Conservation (phyloP, 2,888 invertebrate species). For the Kuschelorhynchus macadamiae region DNA sequence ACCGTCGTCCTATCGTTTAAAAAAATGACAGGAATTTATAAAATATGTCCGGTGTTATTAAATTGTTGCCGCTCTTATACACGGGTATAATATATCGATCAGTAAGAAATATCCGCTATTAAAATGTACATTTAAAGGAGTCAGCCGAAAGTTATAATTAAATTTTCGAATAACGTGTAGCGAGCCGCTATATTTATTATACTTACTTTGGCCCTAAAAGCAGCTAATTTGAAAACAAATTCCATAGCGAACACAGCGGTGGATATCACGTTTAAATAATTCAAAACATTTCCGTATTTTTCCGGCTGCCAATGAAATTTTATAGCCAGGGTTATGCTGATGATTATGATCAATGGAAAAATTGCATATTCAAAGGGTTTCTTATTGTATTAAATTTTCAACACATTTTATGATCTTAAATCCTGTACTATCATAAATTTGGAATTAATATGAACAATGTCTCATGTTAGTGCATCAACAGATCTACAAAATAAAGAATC, state of each 20-base stretch:
- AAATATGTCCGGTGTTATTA: no score
- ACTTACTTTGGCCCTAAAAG: constrained; percentile 94
- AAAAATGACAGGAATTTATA: no score
- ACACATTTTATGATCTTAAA: no score
- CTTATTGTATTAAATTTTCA: no score
- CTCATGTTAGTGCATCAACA: no score
- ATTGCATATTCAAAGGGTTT: constrained; percentile 99
- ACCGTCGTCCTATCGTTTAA: no score
- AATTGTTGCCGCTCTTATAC: no score
- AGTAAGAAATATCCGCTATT: neutral
- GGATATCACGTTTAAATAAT: constrained; percentile 97
- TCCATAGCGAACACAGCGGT: constrained; percentile 98
- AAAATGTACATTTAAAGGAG: neutral
- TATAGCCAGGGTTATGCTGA: constrained; percentile 98
- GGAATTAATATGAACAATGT: no score
- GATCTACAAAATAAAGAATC: no score
- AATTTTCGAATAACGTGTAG: neutral
- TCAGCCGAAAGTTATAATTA: neutral
- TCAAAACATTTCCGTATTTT: constrained; percentile 78
- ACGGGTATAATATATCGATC: no score
- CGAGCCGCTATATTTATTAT: constrained; percentile 13
- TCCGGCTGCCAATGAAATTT: constrained; percentile 92
- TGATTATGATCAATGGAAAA: constrained; percentile 97
- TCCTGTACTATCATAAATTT: no score
- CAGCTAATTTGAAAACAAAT: constrained; percentile 97